These are phyloP conservation scores for Leptodirus hochenwartii DNA, from an alignment of 2,888 invertebrate genomes.

Conservation along the genomic window DNA sequence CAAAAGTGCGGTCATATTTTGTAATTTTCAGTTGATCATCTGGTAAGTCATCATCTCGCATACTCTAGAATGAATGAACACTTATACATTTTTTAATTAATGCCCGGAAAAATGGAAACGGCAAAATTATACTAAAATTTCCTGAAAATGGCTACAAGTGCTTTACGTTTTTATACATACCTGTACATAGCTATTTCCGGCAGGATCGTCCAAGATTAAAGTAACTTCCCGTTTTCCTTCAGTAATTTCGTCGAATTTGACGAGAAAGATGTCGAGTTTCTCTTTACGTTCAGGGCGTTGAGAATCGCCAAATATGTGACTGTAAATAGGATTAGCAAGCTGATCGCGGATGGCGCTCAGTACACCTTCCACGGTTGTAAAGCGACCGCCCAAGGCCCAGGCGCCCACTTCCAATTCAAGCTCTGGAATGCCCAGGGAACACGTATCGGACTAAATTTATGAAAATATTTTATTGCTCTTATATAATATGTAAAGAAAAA, in stretches of 20 bases:
- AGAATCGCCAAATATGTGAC: conserved; percentile 57
- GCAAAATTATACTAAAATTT: background rate
- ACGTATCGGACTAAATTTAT: conserved; percentile 55
- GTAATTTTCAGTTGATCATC: conserved; percentile 58
- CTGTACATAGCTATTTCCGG: conserved; percentile 93
- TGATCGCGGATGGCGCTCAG: conserved; percentile 62
- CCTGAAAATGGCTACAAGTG: too few relatives aligned
- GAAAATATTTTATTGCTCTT: too few relatives aligned
- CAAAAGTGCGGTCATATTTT: conserved; percentile 64
- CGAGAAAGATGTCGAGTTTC: conserved; percentile 44
- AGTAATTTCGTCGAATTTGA: conserved; percentile 47
- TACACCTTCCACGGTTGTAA: conserved; percentile 90
- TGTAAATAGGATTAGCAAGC: conserved; percentile 35
- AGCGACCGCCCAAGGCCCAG: conserved; percentile 74
- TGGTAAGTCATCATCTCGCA: conserved; percentile 40
- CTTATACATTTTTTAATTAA: conserved; percentile 8
- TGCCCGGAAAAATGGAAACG: conserved; percentile 3
- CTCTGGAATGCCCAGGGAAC: conserved; percentile 65
- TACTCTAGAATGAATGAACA: conserved; percentile 35
- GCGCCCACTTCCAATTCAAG: conserved; percentile 75
- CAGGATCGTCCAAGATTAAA: conserved; percentile 83
- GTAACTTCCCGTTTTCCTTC: conserved; percentile 44
- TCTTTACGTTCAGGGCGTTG: conserved; percentile 33
- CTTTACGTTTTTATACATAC: too few relatives aligned
- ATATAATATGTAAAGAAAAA: too few relatives aligned